Percentiles rank a stretch among this genome's conserved stretches.
Evolutionary conservation across 30 jellyfish, hydroid and myxozoan genomes (phyloP).

Genomic region (Haliclystus octoradiatus): DNA sequence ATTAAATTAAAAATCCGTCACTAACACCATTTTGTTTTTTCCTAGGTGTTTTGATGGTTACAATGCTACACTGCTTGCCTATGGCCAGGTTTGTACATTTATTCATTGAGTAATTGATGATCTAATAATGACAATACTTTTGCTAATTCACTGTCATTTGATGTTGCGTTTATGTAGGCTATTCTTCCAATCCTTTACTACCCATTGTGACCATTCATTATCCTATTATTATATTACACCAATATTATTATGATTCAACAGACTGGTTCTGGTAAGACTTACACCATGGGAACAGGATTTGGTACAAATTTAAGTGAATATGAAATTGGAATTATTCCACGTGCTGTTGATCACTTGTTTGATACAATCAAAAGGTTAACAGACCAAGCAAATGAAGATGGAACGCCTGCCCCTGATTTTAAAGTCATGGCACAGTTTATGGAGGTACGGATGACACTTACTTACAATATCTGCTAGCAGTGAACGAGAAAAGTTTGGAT

Average conservation of each 20-base stretch:
- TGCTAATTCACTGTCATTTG: too few relatives aligned
- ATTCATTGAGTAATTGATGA: background rate
- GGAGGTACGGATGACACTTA: conserved; percentile 39
- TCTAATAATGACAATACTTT: too few relatives aligned
- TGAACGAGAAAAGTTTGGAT: too few relatives aligned
- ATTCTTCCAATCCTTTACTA: too few relatives aligned
- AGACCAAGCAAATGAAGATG: conserved; percentile 56
- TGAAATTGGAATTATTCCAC: conserved; percentile 89
- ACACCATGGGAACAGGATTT: conserved; percentile 96
- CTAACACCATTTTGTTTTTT: too few relatives aligned
- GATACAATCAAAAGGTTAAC: conserved; percentile 52
- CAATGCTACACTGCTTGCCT: conserved; percentile 90
- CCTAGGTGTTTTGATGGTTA: conserved; percentile 94
- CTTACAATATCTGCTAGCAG: too few relatives aligned
- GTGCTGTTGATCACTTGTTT: conserved; percentile 80
- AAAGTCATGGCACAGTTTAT: conserved; percentile 84
- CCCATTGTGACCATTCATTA: too few relatives aligned
- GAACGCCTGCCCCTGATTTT: conserved; percentile 80
- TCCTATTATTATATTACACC: too few relatives aligned
- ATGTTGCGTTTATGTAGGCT: too few relatives aligned
- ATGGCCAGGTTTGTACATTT: conserved; percentile 75
- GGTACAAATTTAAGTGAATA: conserved; percentile 55
- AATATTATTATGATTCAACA: too few relatives aligned
- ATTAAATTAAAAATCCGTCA: too few relatives aligned
- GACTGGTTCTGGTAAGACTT: conserved; percentile 98